Conservation (phyloP, 2,113 vertebrate genomes). For the Callithrix jacchus region DNA sequence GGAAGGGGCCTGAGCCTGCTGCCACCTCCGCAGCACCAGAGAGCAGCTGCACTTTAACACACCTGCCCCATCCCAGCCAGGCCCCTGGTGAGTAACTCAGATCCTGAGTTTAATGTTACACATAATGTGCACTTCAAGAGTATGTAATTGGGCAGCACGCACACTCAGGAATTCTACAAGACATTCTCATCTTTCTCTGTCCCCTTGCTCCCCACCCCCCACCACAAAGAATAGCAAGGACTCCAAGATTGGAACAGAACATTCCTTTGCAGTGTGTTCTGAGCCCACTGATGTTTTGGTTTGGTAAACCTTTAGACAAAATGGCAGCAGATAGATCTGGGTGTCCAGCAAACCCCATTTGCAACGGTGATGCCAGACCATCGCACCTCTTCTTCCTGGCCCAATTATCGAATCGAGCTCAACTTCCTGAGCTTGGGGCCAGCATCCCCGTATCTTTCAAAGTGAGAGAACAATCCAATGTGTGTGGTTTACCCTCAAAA, state of each 20-base stretch:
- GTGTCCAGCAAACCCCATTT: neutral
- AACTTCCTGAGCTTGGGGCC: neutral
- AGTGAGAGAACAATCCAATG: neutral
- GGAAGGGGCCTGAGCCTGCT: neutral
- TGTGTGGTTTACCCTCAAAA: neutral
- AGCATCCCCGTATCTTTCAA: neutral
- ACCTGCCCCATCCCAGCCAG: neutral
- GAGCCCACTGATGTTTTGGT: neutral
- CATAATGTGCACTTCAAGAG: rapidly evolving
- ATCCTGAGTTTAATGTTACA: neutral
- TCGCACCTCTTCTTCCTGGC: neutral
- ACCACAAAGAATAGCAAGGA: neutral
- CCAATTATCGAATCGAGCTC: neutral
- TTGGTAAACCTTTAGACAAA: slow-evolving; percentile 35
- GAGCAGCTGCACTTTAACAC: neutral
- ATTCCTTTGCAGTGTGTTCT: neutral
- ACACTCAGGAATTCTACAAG: neutral
- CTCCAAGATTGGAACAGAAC: neutral
- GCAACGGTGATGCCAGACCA: neutral
- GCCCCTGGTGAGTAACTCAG: neutral
- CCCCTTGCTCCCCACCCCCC: rapidly evolving
- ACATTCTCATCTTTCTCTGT: neutral
- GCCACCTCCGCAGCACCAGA: neutral
- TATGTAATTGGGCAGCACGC: rapidly evolving
- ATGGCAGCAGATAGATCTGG: neutral